Evolutionary conservation across 1,140 invertebrate species (phyloP).

Genomic region (Vanessa tameamea): DNA sequence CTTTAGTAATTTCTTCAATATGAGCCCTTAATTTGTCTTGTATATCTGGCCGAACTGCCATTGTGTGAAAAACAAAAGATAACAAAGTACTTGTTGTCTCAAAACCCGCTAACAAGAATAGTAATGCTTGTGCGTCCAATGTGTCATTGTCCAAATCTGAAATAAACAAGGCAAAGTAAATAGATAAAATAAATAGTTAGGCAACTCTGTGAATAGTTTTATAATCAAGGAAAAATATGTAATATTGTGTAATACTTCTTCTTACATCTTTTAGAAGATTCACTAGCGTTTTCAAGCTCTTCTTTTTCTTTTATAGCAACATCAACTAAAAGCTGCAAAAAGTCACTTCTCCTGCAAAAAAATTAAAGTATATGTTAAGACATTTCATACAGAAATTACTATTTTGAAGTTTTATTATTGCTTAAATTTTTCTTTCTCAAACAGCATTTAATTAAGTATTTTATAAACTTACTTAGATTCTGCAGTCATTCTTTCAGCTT

Average conservation of each 20-base stretch:
- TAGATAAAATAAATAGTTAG: not conserved
- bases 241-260: not conserved
- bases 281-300: constrained; percentile 44
- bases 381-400: no score
- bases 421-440: not conserved
- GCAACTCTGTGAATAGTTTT: not conserved
- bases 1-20: constrained; percentile 77
- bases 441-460: not conserved
- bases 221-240: no score
- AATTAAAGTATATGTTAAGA: constrained; percentile 2
- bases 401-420: no score
- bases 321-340: constrained; percentile 69
- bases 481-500: constrained; percentile 36
- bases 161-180: constrained; percentile 43
- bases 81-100: constrained; percentile 79
- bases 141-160: constrained; percentile 72
- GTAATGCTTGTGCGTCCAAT: constrained; percentile 69
- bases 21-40: constrained; percentile 83
- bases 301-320: constrained; percentile 58
- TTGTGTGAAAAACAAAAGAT: constrained; percentile 81
- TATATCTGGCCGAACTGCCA: constrained; percentile 83
- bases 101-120: constrained; percentile 79
- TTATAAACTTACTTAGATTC: constrained; percentile 42
- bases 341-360: constrained; percentile 62
- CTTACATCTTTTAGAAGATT: constrained; percentile 43